phyloP scores from a whole-genome alignment of 2,797 vertebrate species.

The Macroramphosus scolopax region DNA sequence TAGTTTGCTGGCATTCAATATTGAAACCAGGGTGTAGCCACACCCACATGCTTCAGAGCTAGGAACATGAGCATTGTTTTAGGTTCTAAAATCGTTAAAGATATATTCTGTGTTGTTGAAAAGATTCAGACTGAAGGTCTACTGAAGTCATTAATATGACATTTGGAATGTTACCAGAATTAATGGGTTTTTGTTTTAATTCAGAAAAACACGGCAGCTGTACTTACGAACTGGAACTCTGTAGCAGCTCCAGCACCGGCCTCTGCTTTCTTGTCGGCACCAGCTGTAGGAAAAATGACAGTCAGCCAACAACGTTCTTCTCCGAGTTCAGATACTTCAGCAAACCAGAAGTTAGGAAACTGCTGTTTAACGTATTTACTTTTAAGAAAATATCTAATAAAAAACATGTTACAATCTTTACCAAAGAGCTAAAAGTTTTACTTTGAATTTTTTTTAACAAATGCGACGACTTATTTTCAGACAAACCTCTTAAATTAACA shows the following conservation, averaged over 20 bases:
- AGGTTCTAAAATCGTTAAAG: background rate
- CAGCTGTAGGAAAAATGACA: conserved; percentile 75
- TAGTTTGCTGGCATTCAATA: background rate
- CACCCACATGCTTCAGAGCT: conserved; percentile 3
- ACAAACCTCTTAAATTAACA: too few species aligned
- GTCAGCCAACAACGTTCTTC: background rate
- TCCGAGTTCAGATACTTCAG: background rate
- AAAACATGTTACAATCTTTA: too few species aligned
- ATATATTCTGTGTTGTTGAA: background rate
- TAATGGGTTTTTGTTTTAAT: too few species aligned
- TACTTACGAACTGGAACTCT: conserved; percentile 99
- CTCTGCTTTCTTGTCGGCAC: conserved; percentile 98
- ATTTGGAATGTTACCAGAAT: background rate
- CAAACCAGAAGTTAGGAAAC: too few species aligned
- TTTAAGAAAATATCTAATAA: background rate
- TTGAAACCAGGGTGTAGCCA: background rate
- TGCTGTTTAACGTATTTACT: too few species aligned
- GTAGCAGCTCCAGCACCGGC: conserved; percentile 96
- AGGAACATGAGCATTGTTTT: background rate
- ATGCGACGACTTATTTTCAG: too few species aligned
- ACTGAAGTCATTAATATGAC: background rate
- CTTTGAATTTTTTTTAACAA: too few species aligned
- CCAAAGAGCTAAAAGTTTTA: too few species aligned
- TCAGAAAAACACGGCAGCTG: background rate
- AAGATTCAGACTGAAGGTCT: background rate